These are phyloP conservation scores for Phrynocephalus guinanensis DNA, from an alignment of 2,797 vertebrate species.

Conservation along the genomic window DNA sequence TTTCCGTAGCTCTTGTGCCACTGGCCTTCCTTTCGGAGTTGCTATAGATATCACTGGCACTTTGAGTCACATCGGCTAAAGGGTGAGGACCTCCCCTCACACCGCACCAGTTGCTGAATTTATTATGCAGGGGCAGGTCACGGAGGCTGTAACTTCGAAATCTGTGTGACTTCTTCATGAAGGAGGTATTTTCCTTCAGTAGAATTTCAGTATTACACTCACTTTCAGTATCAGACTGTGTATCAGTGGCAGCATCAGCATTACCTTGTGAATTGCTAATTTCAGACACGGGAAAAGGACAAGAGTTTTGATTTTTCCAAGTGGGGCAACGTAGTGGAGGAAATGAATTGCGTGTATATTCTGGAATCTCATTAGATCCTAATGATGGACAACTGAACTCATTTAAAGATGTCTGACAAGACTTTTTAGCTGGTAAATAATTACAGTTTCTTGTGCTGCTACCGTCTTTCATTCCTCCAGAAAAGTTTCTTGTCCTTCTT, in stretches of 20 bases:
- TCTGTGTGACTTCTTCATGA: slow-evolving; percentile 32
- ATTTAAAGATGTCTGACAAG: background rate
- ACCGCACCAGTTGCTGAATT: slow-evolving; percentile 92
- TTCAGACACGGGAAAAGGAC: slow-evolving; percentile 54
- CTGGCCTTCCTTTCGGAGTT: slow-evolving; percentile 48
- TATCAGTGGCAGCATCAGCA: slow-evolving; percentile 67
- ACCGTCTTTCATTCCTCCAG: background rate
- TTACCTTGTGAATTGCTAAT: slow-evolving; percentile 45
- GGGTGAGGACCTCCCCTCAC: slow-evolving; percentile 73
- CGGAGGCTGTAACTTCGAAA: slow-evolving; percentile 64
- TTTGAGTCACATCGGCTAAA: slow-evolving; percentile 42
- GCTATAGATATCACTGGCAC: slow-evolving; percentile 36
- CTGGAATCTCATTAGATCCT: slow-evolving; percentile 1
- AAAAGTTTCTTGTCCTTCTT: slow-evolving; percentile 37
- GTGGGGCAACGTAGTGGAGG: slow-evolving; percentile 15
- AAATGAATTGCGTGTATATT: slow-evolving; percentile 39
- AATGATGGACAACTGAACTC: background rate
- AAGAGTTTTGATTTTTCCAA: slow-evolving; percentile 49
- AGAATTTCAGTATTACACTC: slow-evolving; percentile 88
- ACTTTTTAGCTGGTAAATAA: slow-evolving; percentile 39
- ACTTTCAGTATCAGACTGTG: slow-evolving; percentile 79
- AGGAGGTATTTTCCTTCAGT: slow-evolving; percentile 75
- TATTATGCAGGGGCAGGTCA: slow-evolving; percentile 89
- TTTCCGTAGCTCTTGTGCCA: slow-evolving; percentile 10
- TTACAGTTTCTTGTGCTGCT: slow-evolving; percentile 45